Conservation (phyloP, 2,113 vertebrate species). For the Lepisosteus oculatus region DNA sequence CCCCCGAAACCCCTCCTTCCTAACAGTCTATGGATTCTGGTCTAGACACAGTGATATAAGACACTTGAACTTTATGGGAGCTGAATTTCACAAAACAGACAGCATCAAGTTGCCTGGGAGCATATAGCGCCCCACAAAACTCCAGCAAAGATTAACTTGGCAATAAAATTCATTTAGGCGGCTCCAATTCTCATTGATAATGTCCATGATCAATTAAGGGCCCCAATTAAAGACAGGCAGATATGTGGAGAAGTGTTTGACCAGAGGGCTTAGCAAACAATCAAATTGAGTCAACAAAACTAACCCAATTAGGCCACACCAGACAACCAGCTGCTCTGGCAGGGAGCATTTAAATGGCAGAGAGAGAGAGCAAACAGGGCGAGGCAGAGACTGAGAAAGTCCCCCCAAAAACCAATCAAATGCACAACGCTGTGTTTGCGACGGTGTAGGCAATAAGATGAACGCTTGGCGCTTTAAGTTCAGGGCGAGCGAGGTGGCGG, state of each 20-base stretch:
- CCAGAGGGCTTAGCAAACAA: slow-evolving; percentile 73
- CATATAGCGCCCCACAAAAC: slow-evolving; percentile 6
- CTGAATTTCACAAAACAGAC: too few relatives aligned
- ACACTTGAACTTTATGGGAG: too few relatives aligned
- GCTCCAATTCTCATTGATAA: slow-evolving; percentile 68
- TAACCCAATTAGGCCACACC: slow-evolving; percentile 79
- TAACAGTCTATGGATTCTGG: too few relatives aligned
- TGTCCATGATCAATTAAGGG: slow-evolving; percentile 76
- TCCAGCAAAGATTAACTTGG: slow-evolving; percentile 27
- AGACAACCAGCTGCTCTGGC: slow-evolving; percentile 40
- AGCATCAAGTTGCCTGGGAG: neutral
- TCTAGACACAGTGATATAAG: too few relatives aligned
- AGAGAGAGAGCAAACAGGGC: slow-evolving; percentile 42
- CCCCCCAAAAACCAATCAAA: slow-evolving; percentile 37
- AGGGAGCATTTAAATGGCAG: slow-evolving; percentile 63
- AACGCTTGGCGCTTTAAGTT: slow-evolving; percentile 37
- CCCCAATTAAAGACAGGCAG: slow-evolving; percentile 71
- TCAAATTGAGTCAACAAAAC: slow-evolving; percentile 76
- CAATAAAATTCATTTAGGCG: slow-evolving; percentile 47
- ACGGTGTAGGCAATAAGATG: too few relatives aligned
- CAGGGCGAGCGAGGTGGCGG: slow-evolving; percentile 70
- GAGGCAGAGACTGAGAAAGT: slow-evolving; percentile 45
- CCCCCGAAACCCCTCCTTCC: too few relatives aligned
- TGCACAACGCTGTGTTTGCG: too few relatives aligned
- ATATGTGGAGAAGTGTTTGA: slow-evolving; percentile 62